A percentile compares a stretch with the other conserved stretches of the same genome.
Evolutionary conservation across 2,888 invertebrate genomes (phyloP).

Genomic region (Pammene aurita): DNA sequence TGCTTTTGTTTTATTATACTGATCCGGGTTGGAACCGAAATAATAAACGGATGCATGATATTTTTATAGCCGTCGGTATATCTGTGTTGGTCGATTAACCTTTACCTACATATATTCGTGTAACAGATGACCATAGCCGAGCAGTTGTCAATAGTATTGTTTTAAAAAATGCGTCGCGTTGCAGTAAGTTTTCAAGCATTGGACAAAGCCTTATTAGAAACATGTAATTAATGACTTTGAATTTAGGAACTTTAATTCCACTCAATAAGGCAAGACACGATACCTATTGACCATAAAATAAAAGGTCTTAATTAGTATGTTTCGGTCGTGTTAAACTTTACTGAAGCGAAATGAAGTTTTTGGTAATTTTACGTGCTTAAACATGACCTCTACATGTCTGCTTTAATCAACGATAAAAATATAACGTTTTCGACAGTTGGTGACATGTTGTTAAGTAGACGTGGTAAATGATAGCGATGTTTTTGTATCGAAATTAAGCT

Average conservation of each 20-base stretch:
- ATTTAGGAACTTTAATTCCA: too few relatives aligned
- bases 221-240: too few relatives aligned
- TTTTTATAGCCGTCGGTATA: slow-evolving; percentile 1
- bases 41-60: slow-evolving; percentile 3
- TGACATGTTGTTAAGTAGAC: slow-evolving; percentile 32
- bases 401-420: slow-evolving; percentile 33
- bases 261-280: too few relatives aligned
- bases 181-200: too few relatives aligned
- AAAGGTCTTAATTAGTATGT: neutral
- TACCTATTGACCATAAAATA: too few relatives aligned
- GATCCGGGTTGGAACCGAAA: slow-evolving; percentile 3
- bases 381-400: slow-evolving; percentile 21
- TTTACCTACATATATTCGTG: neutral
- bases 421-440: slow-evolving; percentile 8
- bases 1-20: slow-evolving; percentile 35
- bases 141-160: neutral
- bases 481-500: slow-evolving; percentile 6
- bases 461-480: slow-evolving; percentile 14
- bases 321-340: neutral
- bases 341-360: neutral
- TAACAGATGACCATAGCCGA: neutral
- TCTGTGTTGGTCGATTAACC: slow-evolving; percentile 5
- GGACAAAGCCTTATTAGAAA: too few relatives aligned
- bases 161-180: neutral
- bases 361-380: neutral